Evolutionary conservation across 2,113 vertebrate genomes (phyloP).

Genomic region (Pachycephala philippinensis): DNA sequence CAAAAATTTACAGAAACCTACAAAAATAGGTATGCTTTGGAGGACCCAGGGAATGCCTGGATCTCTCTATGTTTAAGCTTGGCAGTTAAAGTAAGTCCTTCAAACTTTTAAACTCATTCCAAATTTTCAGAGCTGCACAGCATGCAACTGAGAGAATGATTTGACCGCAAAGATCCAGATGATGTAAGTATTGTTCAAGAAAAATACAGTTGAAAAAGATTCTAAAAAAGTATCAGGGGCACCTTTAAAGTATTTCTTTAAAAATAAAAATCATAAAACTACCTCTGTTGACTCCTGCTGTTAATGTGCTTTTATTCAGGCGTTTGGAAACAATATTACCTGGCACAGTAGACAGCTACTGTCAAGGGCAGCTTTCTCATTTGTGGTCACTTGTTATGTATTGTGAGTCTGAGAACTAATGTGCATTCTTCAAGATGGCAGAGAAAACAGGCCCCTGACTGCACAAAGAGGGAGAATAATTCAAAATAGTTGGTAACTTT

Average conservation of each 20-base stretch:
- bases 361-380: slow-evolving; percentile 2
- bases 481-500: not conserved
- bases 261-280: slow-evolving; percentile 36
- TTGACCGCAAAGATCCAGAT: slow-evolving; percentile 42
- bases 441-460: not conserved
- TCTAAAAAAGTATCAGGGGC: slow-evolving; percentile 40
- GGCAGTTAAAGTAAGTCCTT: slow-evolving; percentile 13
- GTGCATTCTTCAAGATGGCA: not conserved
- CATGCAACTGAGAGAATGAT: slow-evolving; percentile 21
- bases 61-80: not conserved
- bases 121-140: slow-evolving; percentile 47
- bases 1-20: not conserved
- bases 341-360: not conserved
- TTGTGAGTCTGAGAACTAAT: not conserved
- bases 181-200: slow-evolving; percentile 56
- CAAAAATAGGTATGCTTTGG: not conserved
- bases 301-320: slow-evolving; percentile 7
- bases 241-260: slow-evolving; percentile 23
- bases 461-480: not conserved
- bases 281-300: slow-evolving; percentile 41
- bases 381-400: not conserved
- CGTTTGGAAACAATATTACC: slow-evolving; percentile 5
- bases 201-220: slow-evolving; percentile 36
- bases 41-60: not conserved
- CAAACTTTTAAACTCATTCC: slow-evolving; percentile 25